Percentiles rank a stretch among this genome's conserved stretches.
phyloP scores from a whole-genome alignment of 1,140 invertebrate genomes.

The Psix sp. region DNA sequence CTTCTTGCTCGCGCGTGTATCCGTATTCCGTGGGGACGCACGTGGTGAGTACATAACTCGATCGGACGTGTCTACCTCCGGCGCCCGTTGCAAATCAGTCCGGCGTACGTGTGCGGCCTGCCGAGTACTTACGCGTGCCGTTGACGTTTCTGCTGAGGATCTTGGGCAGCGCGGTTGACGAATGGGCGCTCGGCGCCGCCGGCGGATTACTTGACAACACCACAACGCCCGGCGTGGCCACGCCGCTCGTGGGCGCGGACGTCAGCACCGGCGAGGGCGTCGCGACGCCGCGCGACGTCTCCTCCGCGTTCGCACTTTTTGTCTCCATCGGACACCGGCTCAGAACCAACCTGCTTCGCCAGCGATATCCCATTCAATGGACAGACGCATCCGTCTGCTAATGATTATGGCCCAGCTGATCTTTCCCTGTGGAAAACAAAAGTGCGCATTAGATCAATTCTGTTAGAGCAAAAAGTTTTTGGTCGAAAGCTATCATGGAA shows the following conservation, averaged over 20 bases:
- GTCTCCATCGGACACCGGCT: conserved; percentile 51
- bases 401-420: too few relatives aligned
- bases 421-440: too few relatives aligned
- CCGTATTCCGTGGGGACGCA: conserved; percentile 4
- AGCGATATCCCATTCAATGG: conserved; percentile 50
- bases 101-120: conserved; percentile 29
- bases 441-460: too few relatives aligned
- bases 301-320: conserved; percentile 36
- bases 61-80: conserved; percentile 7
- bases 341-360: conserved; percentile 23
- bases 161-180: conserved; percentile 59
- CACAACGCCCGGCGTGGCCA: conserved; percentile 52
- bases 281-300: conserved; percentile 64
- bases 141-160: conserved; percentile 77
- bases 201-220: conserved; percentile 63
- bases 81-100: conserved; percentile 3
- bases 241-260: conserved; percentile 27
- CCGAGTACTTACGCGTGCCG: conserved; percentile 74
- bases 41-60: conserved; percentile 34
- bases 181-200: conserved; percentile 31
- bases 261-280: conserved; percentile 69
- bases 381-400: conserved; percentile 38
- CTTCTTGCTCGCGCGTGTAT: conserved; percentile 5
- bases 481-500: too few relatives aligned
- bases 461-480: too few relatives aligned